These are phyloP conservation scores for Chromoteleia sp. DNA, from an alignment of 2,888 invertebrate species.

Conservation along the genomic window DNA sequence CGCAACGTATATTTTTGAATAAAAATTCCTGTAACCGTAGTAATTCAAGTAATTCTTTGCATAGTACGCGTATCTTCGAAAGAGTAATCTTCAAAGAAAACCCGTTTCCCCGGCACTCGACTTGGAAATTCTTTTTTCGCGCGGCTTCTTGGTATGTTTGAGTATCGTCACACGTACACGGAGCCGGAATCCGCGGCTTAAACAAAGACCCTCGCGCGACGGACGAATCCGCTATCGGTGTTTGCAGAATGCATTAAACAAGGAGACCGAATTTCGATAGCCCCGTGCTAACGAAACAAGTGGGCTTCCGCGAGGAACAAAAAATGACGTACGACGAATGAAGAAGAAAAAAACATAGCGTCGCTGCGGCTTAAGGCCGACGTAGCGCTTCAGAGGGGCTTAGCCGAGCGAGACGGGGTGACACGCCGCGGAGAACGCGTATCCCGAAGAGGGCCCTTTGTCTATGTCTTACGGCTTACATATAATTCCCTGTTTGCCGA, in stretches of 20 bases:
- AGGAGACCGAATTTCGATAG: slow-evolving; percentile 49
- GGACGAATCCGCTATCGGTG: slow-evolving; percentile 76
- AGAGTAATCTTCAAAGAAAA: slow-evolving; percentile 51
- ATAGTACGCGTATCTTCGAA: slow-evolving; percentile 10
- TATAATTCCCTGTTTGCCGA: slow-evolving; percentile 88
- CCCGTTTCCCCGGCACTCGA: slow-evolving; percentile 17
- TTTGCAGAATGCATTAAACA: slow-evolving; percentile 82
- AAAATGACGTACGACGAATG: slow-evolving; percentile 32
- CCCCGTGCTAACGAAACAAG: slow-evolving; percentile 63
- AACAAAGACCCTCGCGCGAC: slow-evolving; percentile 79
- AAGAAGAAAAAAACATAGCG: slow-evolving; percentile 35
- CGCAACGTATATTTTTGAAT: not conserved
- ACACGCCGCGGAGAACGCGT: slow-evolving; percentile 54
- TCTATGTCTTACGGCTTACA: slow-evolving; percentile 87
- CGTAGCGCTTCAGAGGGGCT: slow-evolving; percentile 79
- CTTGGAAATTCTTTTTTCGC: slow-evolving; percentile 26
- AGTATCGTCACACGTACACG: slow-evolving; percentile 27
- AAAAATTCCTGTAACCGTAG: not conserved
- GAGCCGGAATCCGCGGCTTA: slow-evolving; percentile 79
- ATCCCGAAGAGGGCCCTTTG: slow-evolving; percentile 78
- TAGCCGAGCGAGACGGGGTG: slow-evolving; percentile 71
- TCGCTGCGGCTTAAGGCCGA: slow-evolving; percentile 82
- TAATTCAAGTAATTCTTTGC: not conserved
- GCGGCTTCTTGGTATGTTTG: slow-evolving; percentile 11
- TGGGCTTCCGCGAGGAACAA: slow-evolving; percentile 10